Percentiles rank a stretch among this genome's conserved stretches.
phyloP scores from a whole-genome alignment of 2,113 vertebrate genomes.

The Anarhynchus alexandrinus region DNA sequence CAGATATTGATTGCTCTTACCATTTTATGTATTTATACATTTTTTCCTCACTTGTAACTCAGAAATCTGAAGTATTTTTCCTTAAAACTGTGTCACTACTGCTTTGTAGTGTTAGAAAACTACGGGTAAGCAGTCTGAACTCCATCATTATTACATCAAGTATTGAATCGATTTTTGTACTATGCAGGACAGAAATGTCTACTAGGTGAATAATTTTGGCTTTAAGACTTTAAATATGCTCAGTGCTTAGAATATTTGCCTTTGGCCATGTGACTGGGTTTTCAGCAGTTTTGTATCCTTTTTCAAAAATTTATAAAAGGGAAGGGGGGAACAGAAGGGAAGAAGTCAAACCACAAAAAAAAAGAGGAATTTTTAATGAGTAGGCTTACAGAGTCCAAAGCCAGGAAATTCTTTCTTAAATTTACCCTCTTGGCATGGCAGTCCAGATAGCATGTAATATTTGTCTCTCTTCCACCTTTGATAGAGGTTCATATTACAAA shows the following conservation, averaged over 20 bases:
- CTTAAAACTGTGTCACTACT: background rate
- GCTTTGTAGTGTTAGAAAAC: background rate
- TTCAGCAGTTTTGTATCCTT: background rate
- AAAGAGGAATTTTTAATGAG: background rate
- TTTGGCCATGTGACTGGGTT: background rate
- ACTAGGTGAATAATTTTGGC: background rate
- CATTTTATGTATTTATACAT: background rate
- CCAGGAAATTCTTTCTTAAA: slow-evolving; percentile 38
- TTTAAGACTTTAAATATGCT: background rate
- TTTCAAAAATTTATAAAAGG: background rate
- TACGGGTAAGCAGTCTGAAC: background rate
- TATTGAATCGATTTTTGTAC: background rate
- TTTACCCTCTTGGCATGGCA: background rate
- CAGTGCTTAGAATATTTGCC: background rate
- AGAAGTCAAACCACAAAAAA: background rate
- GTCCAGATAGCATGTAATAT: slow-evolving; percentile 14
- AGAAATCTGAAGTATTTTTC: background rate
- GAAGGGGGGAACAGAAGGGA: background rate
- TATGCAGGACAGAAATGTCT: background rate
- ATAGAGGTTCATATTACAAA: slow-evolving; percentile 27
- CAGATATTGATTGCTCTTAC: background rate
- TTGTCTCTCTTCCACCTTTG: slow-evolving; percentile 18
- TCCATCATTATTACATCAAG: background rate
- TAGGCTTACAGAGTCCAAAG: background rate
- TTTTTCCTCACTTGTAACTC: background rate